phyloP scores from a whole-genome alignment of 2,113 vertebrate genomes.

The Meriones unguiculatus region DNA sequence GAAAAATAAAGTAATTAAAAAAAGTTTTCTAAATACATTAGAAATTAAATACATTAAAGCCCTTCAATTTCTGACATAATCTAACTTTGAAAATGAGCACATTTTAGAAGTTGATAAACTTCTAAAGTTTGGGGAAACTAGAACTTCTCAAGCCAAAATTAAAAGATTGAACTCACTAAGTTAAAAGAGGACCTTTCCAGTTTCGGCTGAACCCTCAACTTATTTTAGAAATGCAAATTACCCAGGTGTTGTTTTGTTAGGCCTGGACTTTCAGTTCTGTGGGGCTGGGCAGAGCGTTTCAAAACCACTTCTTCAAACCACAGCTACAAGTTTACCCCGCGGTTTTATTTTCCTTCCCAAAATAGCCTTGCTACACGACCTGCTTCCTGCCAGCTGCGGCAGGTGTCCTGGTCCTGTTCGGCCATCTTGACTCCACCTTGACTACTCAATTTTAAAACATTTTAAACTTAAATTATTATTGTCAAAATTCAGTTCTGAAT shows the following conservation, averaged over 20 bases:
- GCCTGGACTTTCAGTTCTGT: background rate
- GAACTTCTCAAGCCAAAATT: background rate
- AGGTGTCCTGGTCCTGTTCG: fast-evolving
- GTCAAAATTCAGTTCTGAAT: background rate
- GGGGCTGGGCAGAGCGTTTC: background rate
- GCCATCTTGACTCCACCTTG: background rate
- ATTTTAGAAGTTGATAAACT: background rate
- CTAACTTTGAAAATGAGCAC: background rate
- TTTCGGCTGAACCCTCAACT: background rate
- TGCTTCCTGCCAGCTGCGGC: slow-evolving; percentile 54
- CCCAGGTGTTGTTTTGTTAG: slow-evolving; percentile 77
- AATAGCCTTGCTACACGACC: slow-evolving; percentile 50
- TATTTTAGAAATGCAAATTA: slow-evolving; percentile 69
- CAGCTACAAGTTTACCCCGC: slow-evolving; percentile 27
- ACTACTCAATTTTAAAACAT: background rate
- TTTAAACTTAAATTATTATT: background rate
- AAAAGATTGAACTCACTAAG: background rate
- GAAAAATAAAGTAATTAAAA: background rate
- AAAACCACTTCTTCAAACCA: slow-evolving; percentile 35
- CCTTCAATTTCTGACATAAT: background rate
- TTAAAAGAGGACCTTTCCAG: background rate
- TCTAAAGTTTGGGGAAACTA: background rate
- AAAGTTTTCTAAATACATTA: background rate
- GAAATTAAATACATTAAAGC: background rate
- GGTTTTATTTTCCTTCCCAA: slow-evolving; percentile 54